Base-by-base conservation (phyloP, 2,113 vertebrate species). In the Ammodytes dubius region DNA sequence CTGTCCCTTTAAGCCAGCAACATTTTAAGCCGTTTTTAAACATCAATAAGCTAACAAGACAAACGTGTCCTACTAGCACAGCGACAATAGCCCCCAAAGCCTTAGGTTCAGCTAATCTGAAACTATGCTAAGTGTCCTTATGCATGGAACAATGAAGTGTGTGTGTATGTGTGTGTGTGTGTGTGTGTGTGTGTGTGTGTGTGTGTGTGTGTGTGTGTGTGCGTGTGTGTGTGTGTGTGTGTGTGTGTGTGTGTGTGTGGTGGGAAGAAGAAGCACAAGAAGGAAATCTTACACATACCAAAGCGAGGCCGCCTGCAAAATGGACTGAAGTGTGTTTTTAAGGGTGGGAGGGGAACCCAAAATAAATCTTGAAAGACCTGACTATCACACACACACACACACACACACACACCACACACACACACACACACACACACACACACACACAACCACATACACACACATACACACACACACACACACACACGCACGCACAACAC, bases 241-340 rank as follows among this genome's bases (percentile, higher is more conserved):
- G 27, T 27, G 27, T 27, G 27, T 27, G 27, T 27, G 27, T 27
- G 27, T 27, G 82, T 74, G 84, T 89, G 88, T 82, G 76, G 84
- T 82, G 79, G 84, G 83, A 86, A 84, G 82, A 89, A 65, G 65
- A 27, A 27, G 27, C 27, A 27, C 27, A 27, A 27, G 27, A 27
- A 88, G 90, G 87, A 89, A 78, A 83, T 85, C 86, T 88, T 68
- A 85, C 89, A 82, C 89, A 92, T 92, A 90, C 91, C 88, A 92
- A 27, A 86, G 63, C 72, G 27, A 59, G 73, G 84, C 89, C 59
- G 27, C 52, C 27, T n/a, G 40, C 82, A 85, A 90, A 92, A 92
- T 93, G 63, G 90, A 89, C 80, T 81, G 15, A 85, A 89, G 88
- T 82, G 88, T 92, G 88, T 88, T 89, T 91, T 85, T 81, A 84